Percentiles rank a stretch among this genome's conserved stretches.
These are phyloP conservation scores for Aphidius colemani DNA, from an alignment of 2,888 invertebrate genomes.

Conservation along the genomic window DNA sequence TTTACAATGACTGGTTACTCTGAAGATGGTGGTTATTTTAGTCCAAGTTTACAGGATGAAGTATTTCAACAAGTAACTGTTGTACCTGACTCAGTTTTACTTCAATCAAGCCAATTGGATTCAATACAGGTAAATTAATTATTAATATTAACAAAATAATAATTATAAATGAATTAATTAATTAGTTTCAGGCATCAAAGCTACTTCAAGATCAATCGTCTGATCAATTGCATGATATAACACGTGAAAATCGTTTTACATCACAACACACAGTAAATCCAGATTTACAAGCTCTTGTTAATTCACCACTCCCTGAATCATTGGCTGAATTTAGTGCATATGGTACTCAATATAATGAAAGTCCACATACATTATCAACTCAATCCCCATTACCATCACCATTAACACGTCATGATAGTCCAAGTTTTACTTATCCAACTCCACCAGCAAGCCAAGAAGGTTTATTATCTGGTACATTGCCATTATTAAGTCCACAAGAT, in stretches of 20 bases:
- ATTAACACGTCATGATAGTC: constrained; percentile 69
- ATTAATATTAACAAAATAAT: not conserved
- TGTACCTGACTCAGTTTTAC: constrained; percentile 69
- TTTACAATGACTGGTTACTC: constrained; percentile 58
- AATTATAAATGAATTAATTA: too few relatives aligned
- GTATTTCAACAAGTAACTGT: constrained; percentile 72
- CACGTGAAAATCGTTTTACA: constrained; percentile 60
- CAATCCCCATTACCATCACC: constrained; percentile 71
- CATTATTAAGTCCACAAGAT: constrained; percentile 57
- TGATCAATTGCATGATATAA: constrained; percentile 60
- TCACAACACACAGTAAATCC: constrained; percentile 68
- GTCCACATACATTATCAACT: constrained; percentile 61
- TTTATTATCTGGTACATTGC: constrained; percentile 66
- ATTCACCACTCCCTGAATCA: constrained; percentile 79
- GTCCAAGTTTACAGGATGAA: constrained; percentile 68
- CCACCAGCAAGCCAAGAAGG: constrained; percentile 89
- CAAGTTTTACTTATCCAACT: constrained; percentile 81
- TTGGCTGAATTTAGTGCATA: constrained; percentile 83
- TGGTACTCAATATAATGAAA: constrained; percentile 61
- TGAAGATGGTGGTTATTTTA: constrained; percentile 59
- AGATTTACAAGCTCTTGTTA: constrained; percentile 76
- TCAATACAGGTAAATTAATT: constrained; percentile 56
- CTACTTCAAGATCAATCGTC: constrained; percentile 57
- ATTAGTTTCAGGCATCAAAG: constrained; percentile 56
- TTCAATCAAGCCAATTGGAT: constrained; percentile 69